Conservation (phyloP, 2,888 invertebrate genomes). For the Blera fallax region DNA sequence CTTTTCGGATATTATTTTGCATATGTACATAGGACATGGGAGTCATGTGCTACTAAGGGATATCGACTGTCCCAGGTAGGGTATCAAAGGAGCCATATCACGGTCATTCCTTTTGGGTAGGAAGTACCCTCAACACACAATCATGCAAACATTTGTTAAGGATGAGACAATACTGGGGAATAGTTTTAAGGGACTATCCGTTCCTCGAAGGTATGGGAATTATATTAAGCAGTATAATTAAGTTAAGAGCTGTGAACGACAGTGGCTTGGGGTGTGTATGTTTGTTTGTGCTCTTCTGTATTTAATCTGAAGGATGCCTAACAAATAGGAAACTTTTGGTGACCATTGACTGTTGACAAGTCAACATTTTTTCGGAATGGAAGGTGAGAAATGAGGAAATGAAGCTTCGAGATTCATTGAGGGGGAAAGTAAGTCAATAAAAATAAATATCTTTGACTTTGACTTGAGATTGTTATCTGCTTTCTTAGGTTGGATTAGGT, state of each 20-base stretch:
- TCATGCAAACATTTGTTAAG: neutral
- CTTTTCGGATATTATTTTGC: slow-evolving; percentile 68
- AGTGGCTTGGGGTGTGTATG: neutral
- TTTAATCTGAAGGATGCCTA: neutral
- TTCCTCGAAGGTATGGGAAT: neutral
- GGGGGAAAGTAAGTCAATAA: too few relatives aligned
- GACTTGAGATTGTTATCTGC: too few relatives aligned
- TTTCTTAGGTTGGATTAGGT: too few relatives aligned
- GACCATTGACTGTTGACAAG: neutral
- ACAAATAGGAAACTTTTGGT: neutral
- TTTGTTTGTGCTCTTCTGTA: neutral
- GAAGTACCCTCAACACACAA: neutral
- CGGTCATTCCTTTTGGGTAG: neutral
- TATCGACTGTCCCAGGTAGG: neutral
- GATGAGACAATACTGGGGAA: neutral
- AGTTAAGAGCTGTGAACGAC: neutral
- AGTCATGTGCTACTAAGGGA: neutral
- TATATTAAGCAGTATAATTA: slow-evolving; percentile 19
- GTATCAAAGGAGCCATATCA: neutral
- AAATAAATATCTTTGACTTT: too few relatives aligned
- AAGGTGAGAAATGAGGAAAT: too few relatives aligned
- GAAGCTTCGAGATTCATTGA: too few relatives aligned
- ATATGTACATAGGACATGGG: slow-evolving; percentile 14
- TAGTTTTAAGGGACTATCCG: neutral
- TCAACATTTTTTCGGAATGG: too few relatives aligned